Base-by-base conservation (phyloP, 2,888 invertebrate genomes). In the Mimumesa dahlbomi region DNA sequence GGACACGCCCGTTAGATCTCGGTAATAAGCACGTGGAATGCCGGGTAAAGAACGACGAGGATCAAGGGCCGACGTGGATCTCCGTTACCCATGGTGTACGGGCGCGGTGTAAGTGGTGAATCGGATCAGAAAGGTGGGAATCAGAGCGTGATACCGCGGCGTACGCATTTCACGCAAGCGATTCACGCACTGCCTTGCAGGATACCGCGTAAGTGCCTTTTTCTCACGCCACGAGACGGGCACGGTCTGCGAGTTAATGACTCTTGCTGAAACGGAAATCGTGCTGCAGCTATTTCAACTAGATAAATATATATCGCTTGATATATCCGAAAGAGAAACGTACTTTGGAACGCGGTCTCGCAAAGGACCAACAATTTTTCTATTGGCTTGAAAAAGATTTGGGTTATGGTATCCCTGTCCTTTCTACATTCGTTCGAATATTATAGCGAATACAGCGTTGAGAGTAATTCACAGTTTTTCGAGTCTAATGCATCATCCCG, bases 91-190 rank as follows among this genome's bases (percentile, higher is more conserved):
- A 34, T n/a, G n/a, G n/a, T n/a, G n/a, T n/a, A n/a, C n/a, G n/a
- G n/a, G 7, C 2, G 52, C 42, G 36, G 48, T 49, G 43, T 56
- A 61, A 70, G 62, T 58, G 42, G 14, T 19, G 48, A 19, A 36
- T 31, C 13, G n/a, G 61, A 63, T 43, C 42, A 34, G 38, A 50
- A 40, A 43, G 53, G 50, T 16, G 6, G 31, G 68, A 77, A 77
- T 77, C 67, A 71, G 77, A 73, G 74, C 77, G 74, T 54, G 61
- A 77, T 64, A n/a, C 13, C 36, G 46, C 46, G 57, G 45, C 50
- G 52, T 50, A 67, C 66, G 68, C 65, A 65, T 50, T 61, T 77
- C 59, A 40, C 50, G 42, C 43, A 54, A 50, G 25, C 58, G 29
- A 29, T 21, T 40, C 38, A 22, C 18, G 29, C 43, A 38, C 40